Evolutionary conservation across 1,140 invertebrate species (phyloP).

Genomic region (Yoshiicerus persimilis): DNA sequence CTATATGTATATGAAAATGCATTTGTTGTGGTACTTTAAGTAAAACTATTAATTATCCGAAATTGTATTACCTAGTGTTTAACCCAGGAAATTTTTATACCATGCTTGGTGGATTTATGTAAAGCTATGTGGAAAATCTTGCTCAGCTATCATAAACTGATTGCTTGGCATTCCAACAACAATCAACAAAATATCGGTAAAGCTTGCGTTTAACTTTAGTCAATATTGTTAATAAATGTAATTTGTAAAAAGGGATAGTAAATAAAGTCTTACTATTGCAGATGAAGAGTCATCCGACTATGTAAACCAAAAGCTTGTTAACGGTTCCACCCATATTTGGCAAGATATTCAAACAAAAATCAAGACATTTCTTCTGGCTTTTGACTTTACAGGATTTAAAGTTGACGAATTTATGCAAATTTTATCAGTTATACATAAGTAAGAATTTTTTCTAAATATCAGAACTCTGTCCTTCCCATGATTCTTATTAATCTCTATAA

Average conservation of each 20-base stretch:
- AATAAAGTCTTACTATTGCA: background rate
- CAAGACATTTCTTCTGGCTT: conserved; percentile 71
- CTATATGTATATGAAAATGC: background rate
- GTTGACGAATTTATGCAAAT: conserved; percentile 94
- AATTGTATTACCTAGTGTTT: conserved; percentile 60
- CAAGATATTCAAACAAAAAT: conserved; percentile 92
- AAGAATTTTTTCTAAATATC: too few species aligned
- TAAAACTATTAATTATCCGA: conserved; percentile 29
- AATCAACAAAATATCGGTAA: background rate
- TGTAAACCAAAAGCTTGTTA: conserved; percentile 83
- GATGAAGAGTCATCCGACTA: conserved; percentile 59
- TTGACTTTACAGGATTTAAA: conserved; percentile 78
- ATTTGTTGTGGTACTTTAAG: too few species aligned
- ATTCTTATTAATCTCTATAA: too few species aligned
- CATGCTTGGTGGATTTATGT: conserved; percentile 77
- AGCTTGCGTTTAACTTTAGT: background rate
- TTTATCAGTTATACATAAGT: conserved; percentile 80
- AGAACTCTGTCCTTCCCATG: too few species aligned
- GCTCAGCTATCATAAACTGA: conserved; percentile 76
- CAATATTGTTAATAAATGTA: too few species aligned
- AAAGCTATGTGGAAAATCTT: conserved; percentile 80
- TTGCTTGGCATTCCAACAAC: conserved; percentile 70
- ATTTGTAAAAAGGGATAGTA: background rate
- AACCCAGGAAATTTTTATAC: conserved; percentile 73
- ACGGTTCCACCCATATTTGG: conserved; percentile 84